Evolutionary conservation across 2,113 vertebrate species (phyloP).

Genomic region (Rhagologus leucostigma): DNA sequence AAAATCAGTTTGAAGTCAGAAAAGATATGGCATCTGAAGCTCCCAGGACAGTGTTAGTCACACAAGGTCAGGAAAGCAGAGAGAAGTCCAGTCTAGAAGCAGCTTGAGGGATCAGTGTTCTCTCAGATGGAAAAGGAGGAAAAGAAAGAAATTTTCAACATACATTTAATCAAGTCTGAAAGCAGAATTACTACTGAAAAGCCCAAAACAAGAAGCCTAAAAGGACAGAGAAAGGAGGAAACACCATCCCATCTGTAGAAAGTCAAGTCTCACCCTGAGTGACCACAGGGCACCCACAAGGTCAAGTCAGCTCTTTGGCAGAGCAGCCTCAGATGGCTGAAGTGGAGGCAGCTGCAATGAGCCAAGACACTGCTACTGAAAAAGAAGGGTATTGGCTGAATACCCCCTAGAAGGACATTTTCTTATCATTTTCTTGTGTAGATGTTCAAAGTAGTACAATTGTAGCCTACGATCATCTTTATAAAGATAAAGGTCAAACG

Average conservation of each 20-base stretch:
- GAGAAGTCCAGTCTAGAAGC: neutral
- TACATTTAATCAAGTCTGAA: neutral
- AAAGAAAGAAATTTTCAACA: neutral
- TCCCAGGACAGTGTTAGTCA: neutral
- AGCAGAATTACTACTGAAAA: neutral
- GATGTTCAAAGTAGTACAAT: neutral
- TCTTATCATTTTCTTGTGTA: neutral
- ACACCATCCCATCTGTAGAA: neutral
- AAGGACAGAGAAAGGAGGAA: neutral
- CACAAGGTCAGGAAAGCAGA: neutral
- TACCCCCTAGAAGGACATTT: neutral
- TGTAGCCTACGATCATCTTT: accelerated
- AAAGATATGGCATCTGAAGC: neutral
- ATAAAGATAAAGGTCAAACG: neutral
- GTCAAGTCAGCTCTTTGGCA: neutral
- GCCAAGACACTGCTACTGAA: neutral
- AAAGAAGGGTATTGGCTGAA: neutral
- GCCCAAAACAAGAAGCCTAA: neutral
- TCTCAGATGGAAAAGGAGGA: neutral
- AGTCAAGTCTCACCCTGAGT: neutral
- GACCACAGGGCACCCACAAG: neutral
- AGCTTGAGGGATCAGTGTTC: accelerated
- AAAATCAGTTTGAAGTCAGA: neutral
- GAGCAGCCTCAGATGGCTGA: neutral
- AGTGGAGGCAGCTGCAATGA: neutral